Evolutionary conservation across 1,140 invertebrate genomes (phyloP), one percentile per base, ranked within the genome.

Genomic region (Cotesia glomerata): DNA sequence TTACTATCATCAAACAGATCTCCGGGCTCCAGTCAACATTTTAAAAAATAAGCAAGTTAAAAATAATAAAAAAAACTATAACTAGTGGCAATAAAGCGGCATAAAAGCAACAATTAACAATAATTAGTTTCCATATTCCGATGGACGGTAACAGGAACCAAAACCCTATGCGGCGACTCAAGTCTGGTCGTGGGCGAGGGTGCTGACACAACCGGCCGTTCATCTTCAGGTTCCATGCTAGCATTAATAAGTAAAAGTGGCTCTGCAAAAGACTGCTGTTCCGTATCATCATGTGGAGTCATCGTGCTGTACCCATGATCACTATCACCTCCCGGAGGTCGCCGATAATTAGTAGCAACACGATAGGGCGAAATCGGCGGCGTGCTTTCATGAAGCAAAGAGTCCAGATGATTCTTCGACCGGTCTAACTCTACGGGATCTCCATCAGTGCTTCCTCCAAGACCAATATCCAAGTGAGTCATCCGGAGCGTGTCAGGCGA

Each of bases 231-330:
- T 78, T 87, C 75, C 79, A 80, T 77, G 85, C 87, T 83, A 83
- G 84, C 72, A 75, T 86, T 75, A 78, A 88, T 74, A 8, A 86
- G 71, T 5, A 90, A 77, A 5, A 90, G 71, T 1, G 90, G 89
- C 76, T 91, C 89, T 9, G 92, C 92, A 74, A 94, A 93, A 7
- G 92, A 92, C 59, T 93, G 90, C 75, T 93, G 92, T 79, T 96
- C 95, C 3, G 91, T 91, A 80, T 97, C 95, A 76, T 96, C 95
- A 77, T 96, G 94, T 0, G 94, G 95, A 0, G 95, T 97, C 95
- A 97, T 97, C 0, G 96, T 97, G 14, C 95, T 97, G 82, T 98
- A 98, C 2, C 96, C 96, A 82, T 97, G 95, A 87, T 98, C 96
- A 36, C 95, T 96, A 76, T 96, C 95, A 4, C 93, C 94, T 7